phyloP scores from a whole-genome alignment of 2,888 invertebrate genomes.

The Stenodera caucasica region DNA sequence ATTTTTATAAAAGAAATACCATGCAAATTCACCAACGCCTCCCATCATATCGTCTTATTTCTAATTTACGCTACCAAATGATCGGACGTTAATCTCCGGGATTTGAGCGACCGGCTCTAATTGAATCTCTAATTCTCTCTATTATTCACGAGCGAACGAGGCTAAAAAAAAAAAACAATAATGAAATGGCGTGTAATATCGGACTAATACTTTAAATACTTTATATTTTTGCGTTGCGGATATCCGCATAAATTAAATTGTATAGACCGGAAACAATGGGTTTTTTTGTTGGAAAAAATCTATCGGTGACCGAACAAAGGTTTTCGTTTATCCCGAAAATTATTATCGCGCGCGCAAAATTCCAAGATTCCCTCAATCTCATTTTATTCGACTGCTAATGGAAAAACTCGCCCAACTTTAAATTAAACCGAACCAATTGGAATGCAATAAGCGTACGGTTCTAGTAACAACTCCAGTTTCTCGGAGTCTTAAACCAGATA shows the following conservation, averaged over 20 bases:
- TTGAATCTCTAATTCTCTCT: too few relatives aligned
- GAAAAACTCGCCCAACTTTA: too few relatives aligned
- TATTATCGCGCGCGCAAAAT: too few relatives aligned
- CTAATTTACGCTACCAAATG: too few relatives aligned
- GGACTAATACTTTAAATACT: conserved; percentile 16
- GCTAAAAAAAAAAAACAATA: background rate
- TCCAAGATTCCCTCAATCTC: too few relatives aligned
- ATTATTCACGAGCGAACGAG: too few relatives aligned
- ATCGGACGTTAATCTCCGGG: too few relatives aligned
- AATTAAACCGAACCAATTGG: background rate
- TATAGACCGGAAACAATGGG: conserved; percentile 19
- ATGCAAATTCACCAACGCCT: conserved; percentile 15
- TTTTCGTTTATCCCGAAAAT: background rate
- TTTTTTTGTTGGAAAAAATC: conserved; percentile 12
- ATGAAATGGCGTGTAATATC: background rate
- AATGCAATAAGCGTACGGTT: background rate
- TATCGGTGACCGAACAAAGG: conserved; percentile 16
- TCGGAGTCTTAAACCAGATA: conserved; percentile 29
- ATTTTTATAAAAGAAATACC: conserved; percentile 29
- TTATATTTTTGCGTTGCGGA: conserved; percentile 10
- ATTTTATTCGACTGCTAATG: too few relatives aligned
- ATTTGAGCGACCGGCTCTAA: too few relatives aligned
- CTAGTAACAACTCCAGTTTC: background rate
- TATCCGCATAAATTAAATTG: conserved; percentile 26
- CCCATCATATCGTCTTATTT: background rate